Percentiles rank a stretch among this genome's conserved stretches.
phyloP scores from a whole-genome alignment of 2,888 invertebrate genomes.

The Lobophora halterata region DNA sequence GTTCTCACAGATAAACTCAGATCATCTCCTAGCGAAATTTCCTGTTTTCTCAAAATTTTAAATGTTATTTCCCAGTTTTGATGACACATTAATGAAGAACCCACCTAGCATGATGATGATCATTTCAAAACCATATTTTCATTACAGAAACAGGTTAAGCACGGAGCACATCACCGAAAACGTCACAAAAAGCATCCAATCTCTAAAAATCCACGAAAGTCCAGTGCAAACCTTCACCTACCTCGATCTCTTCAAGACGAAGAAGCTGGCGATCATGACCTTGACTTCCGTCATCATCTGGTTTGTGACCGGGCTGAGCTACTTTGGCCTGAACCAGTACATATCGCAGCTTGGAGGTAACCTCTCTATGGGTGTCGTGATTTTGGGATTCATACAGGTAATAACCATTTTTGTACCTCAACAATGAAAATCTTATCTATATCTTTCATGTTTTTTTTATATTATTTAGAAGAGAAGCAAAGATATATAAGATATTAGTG shows the following conservation, averaged over 20 bases:
- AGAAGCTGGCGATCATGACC: conserved; percentile 38
- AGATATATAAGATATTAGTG: too few relatives aligned
- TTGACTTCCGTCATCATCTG: conserved; percentile 40
- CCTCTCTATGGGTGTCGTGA: conserved; percentile 41
- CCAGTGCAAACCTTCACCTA: conserved; percentile 35
- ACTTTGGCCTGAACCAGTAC: conserved; percentile 53
- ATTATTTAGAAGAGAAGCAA: too few relatives aligned
- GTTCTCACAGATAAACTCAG: too few relatives aligned
- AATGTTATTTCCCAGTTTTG: too few relatives aligned
- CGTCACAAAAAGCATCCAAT: conserved; percentile 38
- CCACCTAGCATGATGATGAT: too few relatives aligned
- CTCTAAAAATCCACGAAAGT: conserved; percentile 35
- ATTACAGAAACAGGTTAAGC: conserved; percentile 47
- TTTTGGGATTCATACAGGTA: conserved; percentile 51
- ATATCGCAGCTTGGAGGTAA: conserved; percentile 43
- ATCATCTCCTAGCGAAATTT: too few relatives aligned
- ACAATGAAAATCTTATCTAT: too few relatives aligned
- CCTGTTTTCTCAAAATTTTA: too few relatives aligned
- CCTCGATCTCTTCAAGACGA: conserved; percentile 47
- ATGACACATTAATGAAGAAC: too few relatives aligned
- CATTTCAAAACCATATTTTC: too few relatives aligned
- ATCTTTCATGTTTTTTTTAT: too few relatives aligned
- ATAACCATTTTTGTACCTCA: conserved; percentile 13
- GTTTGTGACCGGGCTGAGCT: conserved; percentile 45
- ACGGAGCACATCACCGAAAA: conserved; percentile 40